These are phyloP conservation scores for Clarias batrachus DNA, from an alignment of 2,113 vertebrate genomes.

Conservation along the genomic window DNA sequence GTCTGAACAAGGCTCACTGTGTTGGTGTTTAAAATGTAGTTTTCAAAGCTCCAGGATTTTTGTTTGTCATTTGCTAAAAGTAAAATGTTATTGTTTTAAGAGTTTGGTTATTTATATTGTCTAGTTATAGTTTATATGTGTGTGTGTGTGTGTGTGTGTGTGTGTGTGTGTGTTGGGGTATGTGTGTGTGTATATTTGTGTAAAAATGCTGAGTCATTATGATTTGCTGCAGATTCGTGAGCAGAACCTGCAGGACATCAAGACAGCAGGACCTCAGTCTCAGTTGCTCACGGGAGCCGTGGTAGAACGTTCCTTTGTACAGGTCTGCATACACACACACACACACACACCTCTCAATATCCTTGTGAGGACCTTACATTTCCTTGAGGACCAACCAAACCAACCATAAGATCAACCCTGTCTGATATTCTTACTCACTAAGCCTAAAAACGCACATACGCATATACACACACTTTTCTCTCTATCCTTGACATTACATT, in stretches of 20 bases:
- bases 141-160: background rate
- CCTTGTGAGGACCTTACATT: background rate
- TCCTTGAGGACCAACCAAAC: background rate
- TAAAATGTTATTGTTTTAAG: background rate
- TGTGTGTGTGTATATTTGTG: too few species aligned
- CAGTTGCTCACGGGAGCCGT: constrained; percentile 85
- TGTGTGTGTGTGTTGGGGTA: background rate
- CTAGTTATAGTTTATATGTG: background rate
- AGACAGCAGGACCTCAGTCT: constrained; percentile 93
- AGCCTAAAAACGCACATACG: too few species aligned
- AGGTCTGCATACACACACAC: constrained; percentile 77
- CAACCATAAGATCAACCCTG: background rate
- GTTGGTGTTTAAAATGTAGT: background rate
- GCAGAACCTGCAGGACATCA: constrained; percentile 96
- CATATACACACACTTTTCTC: background rate
- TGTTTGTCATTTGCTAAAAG: background rate
- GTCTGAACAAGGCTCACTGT: constrained; percentile 64
- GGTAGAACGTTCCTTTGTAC: constrained; percentile 85
- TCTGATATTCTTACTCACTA: background rate
- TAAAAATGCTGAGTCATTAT: background rate
- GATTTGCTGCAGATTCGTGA: constrained; percentile 83
- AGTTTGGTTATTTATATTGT: background rate
- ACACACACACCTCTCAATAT: background rate
- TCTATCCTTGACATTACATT: background rate
- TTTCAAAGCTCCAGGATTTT: background rate